Conservation (phyloP, 2,888 invertebrate species). For the Saturnia japonica region DNA sequence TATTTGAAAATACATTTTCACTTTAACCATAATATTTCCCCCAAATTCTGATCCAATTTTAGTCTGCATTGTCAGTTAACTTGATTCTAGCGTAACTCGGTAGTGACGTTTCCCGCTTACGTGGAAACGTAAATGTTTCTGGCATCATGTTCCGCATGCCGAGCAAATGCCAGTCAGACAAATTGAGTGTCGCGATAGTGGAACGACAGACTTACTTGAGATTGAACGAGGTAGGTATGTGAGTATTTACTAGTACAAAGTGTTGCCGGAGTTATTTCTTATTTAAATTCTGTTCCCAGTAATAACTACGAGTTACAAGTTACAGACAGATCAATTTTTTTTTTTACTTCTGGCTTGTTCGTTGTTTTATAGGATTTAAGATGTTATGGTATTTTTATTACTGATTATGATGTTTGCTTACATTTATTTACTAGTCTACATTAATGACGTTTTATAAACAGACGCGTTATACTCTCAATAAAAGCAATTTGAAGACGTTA, state of each 20-base stretch:
- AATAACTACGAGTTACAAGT: background rate
- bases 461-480: no score
- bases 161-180: slow-evolving; percentile 52
- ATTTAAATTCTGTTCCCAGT: background rate
- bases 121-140: slow-evolving; percentile 58
- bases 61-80: slow-evolving; percentile 54
- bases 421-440: no score
- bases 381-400: no score
- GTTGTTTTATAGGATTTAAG: no score
- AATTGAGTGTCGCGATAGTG: slow-evolving; percentile 52
- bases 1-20: no score
- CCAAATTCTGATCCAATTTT: slow-evolving; percentile 47
- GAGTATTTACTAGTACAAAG: slow-evolving; percentile 13
- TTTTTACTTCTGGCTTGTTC: no score
- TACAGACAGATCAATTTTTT: background rate
- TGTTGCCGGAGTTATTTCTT: background rate
- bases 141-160: slow-evolving; percentile 57
- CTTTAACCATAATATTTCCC: slow-evolving; percentile 19
- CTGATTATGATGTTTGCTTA: no score
- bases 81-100: slow-evolving; percentile 56
- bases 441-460: no score
- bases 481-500: no score
- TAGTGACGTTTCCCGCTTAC: slow-evolving; percentile 55
- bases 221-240: slow-evolving; percentile 21
- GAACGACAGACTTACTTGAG: slow-evolving; percentile 26